Base-by-base conservation (phyloP, 2,113 vertebrate species). In the Irena cyanogastra region DNA sequence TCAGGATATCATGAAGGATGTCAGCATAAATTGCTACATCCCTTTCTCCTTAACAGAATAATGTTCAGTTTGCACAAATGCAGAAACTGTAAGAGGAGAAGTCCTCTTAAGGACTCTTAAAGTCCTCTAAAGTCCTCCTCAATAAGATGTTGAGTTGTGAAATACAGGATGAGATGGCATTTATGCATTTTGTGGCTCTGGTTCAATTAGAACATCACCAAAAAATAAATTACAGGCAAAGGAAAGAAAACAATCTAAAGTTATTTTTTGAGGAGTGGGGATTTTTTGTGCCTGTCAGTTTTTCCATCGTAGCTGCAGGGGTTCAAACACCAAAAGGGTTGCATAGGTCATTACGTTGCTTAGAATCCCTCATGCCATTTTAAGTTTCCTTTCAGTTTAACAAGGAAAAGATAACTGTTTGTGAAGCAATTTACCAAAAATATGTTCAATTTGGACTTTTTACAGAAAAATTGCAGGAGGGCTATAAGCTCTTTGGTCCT, bases 361-460 rank as follows among this genome's bases (percentile, higher is more conserved):
- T 60, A 79, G 89, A 92, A 68, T 87, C 57, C 57, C 74, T 82
- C 33, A 87, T 2, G 69, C 41, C 3, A 2, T 2, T 9, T 66
- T 89, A 70, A 74, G 69, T 79, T 89, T 75, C 70, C 49, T 93
- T 72, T 65, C 74, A 72, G n/a, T 64, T 89, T 83, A 94, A 72
- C 49, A 84, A 31, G 69, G 60, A 89, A 87, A 92, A 89, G 61
- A 78, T 82, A 97, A 75, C 70, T 60, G 66, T 74, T 93, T 87
- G 69, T 49, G 65, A 87, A 91, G 91, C 28, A 85, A 89, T 93
- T 92, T 89, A 76, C 53, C 22, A 78, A 84, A 92, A 93, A 69
- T 64, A 64, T 23, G 39, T 66, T 86, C 63, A 47, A 45, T 89
- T 78, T 93, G 61, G 65, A 57, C n/a, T 37, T 89, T 94, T 78